Evolutionary conservation across 2,113 vertebrate species (phyloP), one percentile per base, ranked within the genome.

Genomic region (Elaphurus davidianus): DNA sequence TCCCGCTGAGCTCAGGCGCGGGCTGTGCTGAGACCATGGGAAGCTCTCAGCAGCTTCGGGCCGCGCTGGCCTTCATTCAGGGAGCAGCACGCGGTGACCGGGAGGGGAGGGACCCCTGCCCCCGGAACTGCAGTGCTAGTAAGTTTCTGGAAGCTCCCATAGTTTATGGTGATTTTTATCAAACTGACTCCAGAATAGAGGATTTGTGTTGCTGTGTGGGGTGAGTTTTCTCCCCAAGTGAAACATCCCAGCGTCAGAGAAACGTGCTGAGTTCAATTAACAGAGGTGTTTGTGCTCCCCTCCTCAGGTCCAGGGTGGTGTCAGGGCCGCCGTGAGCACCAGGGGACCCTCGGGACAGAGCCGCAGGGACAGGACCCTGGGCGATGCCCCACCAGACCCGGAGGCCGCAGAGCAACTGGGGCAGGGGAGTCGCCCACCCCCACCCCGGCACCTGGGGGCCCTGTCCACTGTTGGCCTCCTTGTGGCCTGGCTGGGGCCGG

Each of bases 1-100:
- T 98, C 98, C 98, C 97, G 94, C 98, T 98, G 98, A 94, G 93
- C 97, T 97, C 98, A 99, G 98, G 98, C 98, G 98, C 98, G 98
- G 98, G 98, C 92, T 96, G 97, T 87, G 98, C 98, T 98, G 91
- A 97, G 98, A 93, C 90, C 94, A 92, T 98, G 98, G 98, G 98
- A 98, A 98, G 57, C 99, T 98, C 98, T 99, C 99, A 98, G 96
- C 98, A 0, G 96, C 97, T 98, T 97, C 84, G 60, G 92, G 79
- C 62, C 57, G 96, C 91, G 97, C 79, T 98, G 98, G 95, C 97
- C 98, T 98, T 96, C 97, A 97, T 97, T 97, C 98, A 90, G 97
- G 96, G 93, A 98, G 97, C 96, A 98, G 97, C 84, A 96, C 92
- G 94, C 81, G 91, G 16, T 97, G 97, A 98, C 74, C 93, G 12